Base-by-base conservation (phyloP, 2,113 vertebrate genomes). In the Prietella phreatophila region DNA sequence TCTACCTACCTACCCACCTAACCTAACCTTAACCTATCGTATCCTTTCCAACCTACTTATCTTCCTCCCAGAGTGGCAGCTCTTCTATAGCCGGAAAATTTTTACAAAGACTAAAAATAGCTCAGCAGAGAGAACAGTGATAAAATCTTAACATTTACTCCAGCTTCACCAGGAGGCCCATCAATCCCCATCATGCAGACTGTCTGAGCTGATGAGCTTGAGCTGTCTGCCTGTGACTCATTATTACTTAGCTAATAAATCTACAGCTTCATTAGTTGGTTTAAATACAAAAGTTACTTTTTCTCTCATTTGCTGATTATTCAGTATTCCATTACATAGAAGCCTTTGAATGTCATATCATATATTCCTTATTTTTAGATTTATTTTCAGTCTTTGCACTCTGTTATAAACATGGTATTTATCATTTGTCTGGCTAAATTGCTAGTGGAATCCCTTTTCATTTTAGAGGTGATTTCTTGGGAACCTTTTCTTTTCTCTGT, bases 241-340 rank as follows among this genome's bases (percentile, higher is more conserved):
- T 80, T 80, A 80, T 55, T 19, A 78, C 42, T 78, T 17, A 13
- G 25, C 75, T 53, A 80, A 55, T 55, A 56, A 80, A 55, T n/a
- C 15, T 80, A 80, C 50, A 55, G 50, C 76, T 55, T 9, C 50
- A 55, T 56, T 80, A 56, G 27, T 80, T 30, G 27, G 76, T 80
- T 80, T 89, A 92, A 91, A 93, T 89, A 76, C 86, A 88, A 84
- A 91, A 67, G 56, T 55, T 76, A 42, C 73, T 76, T 76, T 71
- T 71, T 22, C 73, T 47, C 25, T 80, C 3, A 14, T 42, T 75
- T 27, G 73, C 73, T 25, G 20, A 53, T n/a, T 78, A 53, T 53
- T 53, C 47, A 53, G 7, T 27, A 5, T 27, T 78, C 27, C 5
- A n/a, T 78, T n/a, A 53, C 27, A 78, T 30, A 30, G 56, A 85